phyloP scores from a whole-genome alignment of 2,888 invertebrate species.

The Drosophila niveifrons region DNA sequence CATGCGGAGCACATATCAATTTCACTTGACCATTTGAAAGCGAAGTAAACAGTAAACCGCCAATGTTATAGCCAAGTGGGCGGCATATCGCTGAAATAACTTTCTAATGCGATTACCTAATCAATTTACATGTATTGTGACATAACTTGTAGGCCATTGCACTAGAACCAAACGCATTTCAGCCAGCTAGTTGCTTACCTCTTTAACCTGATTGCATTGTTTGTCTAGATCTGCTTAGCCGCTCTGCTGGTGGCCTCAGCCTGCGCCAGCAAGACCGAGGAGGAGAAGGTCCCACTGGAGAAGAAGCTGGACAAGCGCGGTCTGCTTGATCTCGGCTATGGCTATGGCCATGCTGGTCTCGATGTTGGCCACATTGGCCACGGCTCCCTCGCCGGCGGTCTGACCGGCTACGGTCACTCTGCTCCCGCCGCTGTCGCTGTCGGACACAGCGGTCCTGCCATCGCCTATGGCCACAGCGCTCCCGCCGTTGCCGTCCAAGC shows the following conservation, averaged over 20 bases:
- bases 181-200: not conserved
- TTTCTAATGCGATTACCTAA: slow-evolving; percentile 75
- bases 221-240: slow-evolving; percentile 89
- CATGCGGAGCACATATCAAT: slow-evolving; percentile 68
- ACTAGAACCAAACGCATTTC: slow-evolving; percentile 38
- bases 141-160: slow-evolving; percentile 23
- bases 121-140: slow-evolving; percentile 17
- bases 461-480: slow-evolving; percentile 72
- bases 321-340: slow-evolving; percentile 91
- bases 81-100: slow-evolving; percentile 59
- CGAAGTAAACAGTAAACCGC: slow-evolving; percentile 38
- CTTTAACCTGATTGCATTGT: not conserved
- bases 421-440: slow-evolving; percentile 73
- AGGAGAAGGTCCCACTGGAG: slow-evolving; percentile 87
- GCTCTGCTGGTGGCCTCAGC: slow-evolving; percentile 91
- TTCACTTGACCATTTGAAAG: slow-evolving; percentile 78
- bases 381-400: slow-evolving; percentile 86
- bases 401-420: slow-evolving; percentile 69
- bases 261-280: slow-evolving; percentile 88
- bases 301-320: slow-evolving; percentile 94
- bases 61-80: slow-evolving; percentile 50
- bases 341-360: slow-evolving; percentile 91
- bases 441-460: slow-evolving; percentile 82
- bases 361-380: slow-evolving; percentile 91
- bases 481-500: slow-evolving; percentile 74